Evolutionary conservation across 1,140 invertebrate genomes (phyloP).

Genomic region (Drosophila serrata): DNA sequence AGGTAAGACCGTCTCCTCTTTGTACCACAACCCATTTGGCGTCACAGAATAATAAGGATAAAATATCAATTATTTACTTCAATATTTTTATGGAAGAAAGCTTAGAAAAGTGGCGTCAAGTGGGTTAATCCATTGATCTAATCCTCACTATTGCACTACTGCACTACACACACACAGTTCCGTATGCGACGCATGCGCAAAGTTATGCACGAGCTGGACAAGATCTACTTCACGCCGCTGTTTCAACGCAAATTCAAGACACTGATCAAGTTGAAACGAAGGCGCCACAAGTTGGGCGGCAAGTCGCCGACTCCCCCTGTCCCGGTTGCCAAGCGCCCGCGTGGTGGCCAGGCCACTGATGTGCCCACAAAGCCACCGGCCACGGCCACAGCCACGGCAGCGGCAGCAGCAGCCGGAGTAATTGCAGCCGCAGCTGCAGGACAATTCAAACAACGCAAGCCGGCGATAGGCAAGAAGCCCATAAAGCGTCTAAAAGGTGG

Average conservation of each 20-base stretch:
- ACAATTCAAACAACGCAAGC: background rate
- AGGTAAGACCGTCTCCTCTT: constrained; percentile 53
- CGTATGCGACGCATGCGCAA: constrained; percentile 77
- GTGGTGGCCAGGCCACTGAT: constrained; percentile 15
- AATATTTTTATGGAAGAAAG: background rate
- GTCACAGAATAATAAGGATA: background rate
- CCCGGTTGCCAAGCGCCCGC: constrained; percentile 20
- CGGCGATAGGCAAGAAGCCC: background rate
- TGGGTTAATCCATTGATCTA: background rate
- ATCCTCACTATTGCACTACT: background rate
- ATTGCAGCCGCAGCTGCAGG: background rate
- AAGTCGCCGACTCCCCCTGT: background rate
- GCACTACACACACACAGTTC: constrained; percentile 42
- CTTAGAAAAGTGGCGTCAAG: background rate
- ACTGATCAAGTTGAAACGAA: constrained; percentile 55
- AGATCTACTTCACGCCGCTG: constrained; percentile 78
- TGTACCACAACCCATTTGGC: background rate
- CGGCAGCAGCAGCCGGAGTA: background rate
- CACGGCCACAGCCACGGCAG: background rate
- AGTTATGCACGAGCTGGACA: constrained; percentile 79
- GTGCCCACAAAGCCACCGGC: background rate
- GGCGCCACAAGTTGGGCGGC: constrained; percentile 56
- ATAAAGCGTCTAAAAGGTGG: background rate
- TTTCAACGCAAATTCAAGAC: constrained; percentile 77
- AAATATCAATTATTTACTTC: background rate